A percentile compares a stretch with the other conserved stretches of the same genome.
These are phyloP conservation scores for Synodontis membranacea DNA, from an alignment of 2,113 vertebrate species.

Conservation along the genomic window DNA sequence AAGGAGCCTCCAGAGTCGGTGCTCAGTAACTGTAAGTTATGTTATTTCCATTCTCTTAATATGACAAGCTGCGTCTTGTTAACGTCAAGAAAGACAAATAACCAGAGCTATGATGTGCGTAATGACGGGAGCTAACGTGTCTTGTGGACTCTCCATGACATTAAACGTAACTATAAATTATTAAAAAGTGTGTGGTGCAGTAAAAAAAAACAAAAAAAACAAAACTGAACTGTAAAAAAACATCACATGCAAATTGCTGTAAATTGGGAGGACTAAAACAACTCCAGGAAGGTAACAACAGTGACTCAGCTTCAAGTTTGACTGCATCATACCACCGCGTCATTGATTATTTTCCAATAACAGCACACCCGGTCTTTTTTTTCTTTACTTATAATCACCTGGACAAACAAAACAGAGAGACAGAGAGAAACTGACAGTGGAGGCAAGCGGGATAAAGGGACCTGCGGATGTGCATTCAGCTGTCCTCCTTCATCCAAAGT, in stretches of 20 bases:
- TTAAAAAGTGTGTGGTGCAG: not conserved
- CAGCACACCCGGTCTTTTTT: not conserved
- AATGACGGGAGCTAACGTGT: not conserved
- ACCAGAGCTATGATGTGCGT: not conserved
- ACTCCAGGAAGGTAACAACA: not conserved
- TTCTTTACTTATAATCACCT: not conserved
- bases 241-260: not conserved
- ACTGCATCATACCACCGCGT: not conserved
- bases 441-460: conserved; percentile 32
- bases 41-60: not conserved
- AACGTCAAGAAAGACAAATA: not conserved
- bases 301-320: not conserved
- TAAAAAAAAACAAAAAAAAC: too few relatives aligned
- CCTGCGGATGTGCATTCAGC: not conserved
- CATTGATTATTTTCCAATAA: not conserved
- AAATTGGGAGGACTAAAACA: not conserved
- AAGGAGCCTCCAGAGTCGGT: not conserved
- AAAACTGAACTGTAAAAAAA: too few relatives aligned
- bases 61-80: not conserved
- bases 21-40: not conserved
- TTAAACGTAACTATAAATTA: not conserved
- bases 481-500: not conserved
- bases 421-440: conserved; percentile 39
- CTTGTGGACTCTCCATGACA: not conserved
- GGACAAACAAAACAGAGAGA: not conserved